phyloP scores from a whole-genome alignment of 2,888 invertebrate genomes.

The Aromia moschata region DNA sequence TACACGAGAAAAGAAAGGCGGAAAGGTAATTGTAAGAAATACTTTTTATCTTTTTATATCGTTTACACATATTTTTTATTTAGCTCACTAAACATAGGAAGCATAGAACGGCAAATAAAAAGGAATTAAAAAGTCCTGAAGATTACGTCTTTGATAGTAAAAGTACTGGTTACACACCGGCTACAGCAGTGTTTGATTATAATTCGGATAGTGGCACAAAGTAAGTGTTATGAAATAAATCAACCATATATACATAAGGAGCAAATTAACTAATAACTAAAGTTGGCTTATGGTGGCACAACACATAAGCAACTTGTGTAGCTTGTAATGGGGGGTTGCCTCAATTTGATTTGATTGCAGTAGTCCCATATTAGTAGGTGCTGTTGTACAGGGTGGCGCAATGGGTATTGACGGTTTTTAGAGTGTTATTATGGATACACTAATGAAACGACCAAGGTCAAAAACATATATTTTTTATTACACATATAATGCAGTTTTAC shows the following conservation, averaged over 20 bases:
- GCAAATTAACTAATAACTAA: no score
- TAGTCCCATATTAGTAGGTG: no score
- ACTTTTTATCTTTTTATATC: no score
- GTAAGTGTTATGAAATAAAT: conserved; percentile 29
- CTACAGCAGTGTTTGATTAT: conserved; percentile 36
- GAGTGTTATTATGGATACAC: not conserved
- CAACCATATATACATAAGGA: no score
- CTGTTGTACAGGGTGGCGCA: no score
- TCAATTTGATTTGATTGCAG: no score
- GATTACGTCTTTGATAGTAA: conserved; percentile 33
- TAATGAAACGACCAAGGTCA: no score
- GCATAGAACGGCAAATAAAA: conserved; percentile 43
- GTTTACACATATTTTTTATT: conserved; percentile 5
- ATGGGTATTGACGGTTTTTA: no score
- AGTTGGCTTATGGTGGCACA: no score
- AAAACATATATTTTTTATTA: not conserved
- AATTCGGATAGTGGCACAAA: conserved; percentile 36
- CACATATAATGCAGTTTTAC: not conserved
- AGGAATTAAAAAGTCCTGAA: conserved; percentile 35
- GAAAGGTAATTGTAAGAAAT: conserved; percentile 68
- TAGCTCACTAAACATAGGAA: conserved; percentile 53
- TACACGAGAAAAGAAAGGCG: conserved; percentile 65
- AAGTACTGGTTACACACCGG: conserved; percentile 41
- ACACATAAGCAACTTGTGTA: no score
- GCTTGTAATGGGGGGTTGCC: no score